Evolutionary conservation across 2,797 vertebrate genomes (phyloP), one percentile per base, ranked within the genome.

Genomic region (Bradypus variegatus): DNA sequence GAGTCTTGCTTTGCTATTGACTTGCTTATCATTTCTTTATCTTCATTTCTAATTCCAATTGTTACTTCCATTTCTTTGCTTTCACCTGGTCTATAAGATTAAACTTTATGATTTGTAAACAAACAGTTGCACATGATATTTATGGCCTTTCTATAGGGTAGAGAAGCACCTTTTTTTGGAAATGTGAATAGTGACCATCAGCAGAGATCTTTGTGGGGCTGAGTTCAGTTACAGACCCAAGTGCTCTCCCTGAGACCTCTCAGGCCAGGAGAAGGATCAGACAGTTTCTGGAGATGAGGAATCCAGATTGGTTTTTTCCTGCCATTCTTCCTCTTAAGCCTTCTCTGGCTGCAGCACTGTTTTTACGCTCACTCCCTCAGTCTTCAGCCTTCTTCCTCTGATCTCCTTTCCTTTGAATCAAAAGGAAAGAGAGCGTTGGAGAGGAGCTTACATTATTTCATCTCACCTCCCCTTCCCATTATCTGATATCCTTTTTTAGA

Each of bases 101-200:
- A 75, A 19, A 48, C 48, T 14, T 19, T 29, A 11, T n/a, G 33
- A 33, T 64, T 25, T 69, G 27, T n/a, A 33, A 78, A 83, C 48
- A 36, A 36, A 48, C 27, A 53, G 23, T 18, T 16, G 77, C 29
- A 19, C 55, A 41, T 21, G 25, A 25, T 29, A 16, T 23, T 29
- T 19, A 1, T 1, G 29, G 55, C 75, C 50, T 36, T 50, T 55
- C 60, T 36, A 9, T 7, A 18, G 9, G 55, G 48, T 64, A 15
- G 67, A 2, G 36, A 65, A 38, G 21, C 2, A 1, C 12, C 58
- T 65, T 25, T 8, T 14, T 29, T 27, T 21, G 19, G 3, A 62
- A 13, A 67, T 4, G 14, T 27, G 45, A 38, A 2, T 4, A 0
- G 2, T 12, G 64, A 55, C n/a, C 8, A 7, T 50, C 13, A 8